These are phyloP conservation scores for Protobothrops flavoviridis DNA, from an alignment of 2,113 vertebrate genomes.

Conservation along the genomic window DNA sequence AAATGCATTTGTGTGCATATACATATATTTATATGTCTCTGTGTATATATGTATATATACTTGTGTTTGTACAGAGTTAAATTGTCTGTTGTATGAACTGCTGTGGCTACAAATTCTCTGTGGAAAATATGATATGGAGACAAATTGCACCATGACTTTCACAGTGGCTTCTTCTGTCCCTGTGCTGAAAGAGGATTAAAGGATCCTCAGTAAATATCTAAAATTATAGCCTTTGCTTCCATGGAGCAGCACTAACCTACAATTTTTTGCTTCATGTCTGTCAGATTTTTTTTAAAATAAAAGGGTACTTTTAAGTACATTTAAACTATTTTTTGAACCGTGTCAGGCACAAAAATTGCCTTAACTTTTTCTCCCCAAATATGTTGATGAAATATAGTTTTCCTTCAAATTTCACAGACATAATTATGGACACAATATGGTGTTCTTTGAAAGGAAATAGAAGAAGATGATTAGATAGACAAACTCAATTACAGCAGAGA, in stretches of 20 bases:
- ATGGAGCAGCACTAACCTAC: background rate
- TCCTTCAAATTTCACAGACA: background rate
- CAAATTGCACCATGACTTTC: background rate
- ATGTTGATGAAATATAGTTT: background rate
- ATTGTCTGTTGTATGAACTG: background rate
- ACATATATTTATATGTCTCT: background rate
- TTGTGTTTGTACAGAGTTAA: background rate
- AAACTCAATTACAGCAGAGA: background rate
- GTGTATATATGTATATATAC: background rate
- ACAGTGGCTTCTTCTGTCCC: background rate
- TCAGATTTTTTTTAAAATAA: background rate
- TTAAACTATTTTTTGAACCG: background rate
- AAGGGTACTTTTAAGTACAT: background rate
- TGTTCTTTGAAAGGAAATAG: background rate
- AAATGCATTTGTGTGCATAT: background rate
- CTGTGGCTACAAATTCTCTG: background rate
- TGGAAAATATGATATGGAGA: background rate
- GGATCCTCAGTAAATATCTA: background rate
- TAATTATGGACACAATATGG: background rate
- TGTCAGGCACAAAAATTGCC: background rate
- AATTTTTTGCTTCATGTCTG: background rate
- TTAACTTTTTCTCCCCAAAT: background rate
- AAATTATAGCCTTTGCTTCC: background rate
- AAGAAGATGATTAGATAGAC: background rate
- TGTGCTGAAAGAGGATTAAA: background rate